phyloP scores from a whole-genome alignment of 2,113 vertebrate species.

The Zosterops hypoxanthus region DNA sequence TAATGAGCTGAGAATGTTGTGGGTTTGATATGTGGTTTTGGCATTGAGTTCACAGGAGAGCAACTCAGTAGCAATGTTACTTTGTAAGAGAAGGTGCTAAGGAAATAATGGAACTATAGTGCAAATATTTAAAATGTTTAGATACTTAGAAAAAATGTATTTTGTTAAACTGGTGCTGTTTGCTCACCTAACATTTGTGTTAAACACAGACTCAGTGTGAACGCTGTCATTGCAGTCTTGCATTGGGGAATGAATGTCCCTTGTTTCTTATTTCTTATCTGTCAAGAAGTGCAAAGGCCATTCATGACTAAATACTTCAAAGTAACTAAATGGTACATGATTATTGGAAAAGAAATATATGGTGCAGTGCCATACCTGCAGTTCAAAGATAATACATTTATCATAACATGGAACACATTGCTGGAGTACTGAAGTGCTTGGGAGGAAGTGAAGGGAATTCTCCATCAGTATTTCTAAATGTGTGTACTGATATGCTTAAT shows the following conservation, averaged over 20 bases:
- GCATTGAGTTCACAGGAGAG: not conserved
- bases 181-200: not conserved
- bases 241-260: not conserved
- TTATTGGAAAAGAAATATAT: not conserved
- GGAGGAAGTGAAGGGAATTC: not conserved
- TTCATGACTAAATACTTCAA: not conserved
- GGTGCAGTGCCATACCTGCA: not conserved
- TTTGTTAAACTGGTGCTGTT: not conserved
- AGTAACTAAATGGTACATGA: not conserved
- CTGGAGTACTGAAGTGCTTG: not conserved
- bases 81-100: not conserved
- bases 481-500: not conserved
- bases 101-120: not conserved
- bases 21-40: not conserved
- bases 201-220: not conserved
- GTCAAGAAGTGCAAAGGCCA: not conserved
- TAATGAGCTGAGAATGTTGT: not conserved
- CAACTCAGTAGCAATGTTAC: not conserved
- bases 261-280: not conserved
- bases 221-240: not conserved
- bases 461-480: not conserved
- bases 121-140: not conserved
- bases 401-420: not conserved
- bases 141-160: not conserved
- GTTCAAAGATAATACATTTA: not conserved